Evolutionary conservation across 2,888 invertebrate genomes (phyloP), one percentile per base, ranked within the genome.

Genomic region (Chalcosyrphus nemorum): DNA sequence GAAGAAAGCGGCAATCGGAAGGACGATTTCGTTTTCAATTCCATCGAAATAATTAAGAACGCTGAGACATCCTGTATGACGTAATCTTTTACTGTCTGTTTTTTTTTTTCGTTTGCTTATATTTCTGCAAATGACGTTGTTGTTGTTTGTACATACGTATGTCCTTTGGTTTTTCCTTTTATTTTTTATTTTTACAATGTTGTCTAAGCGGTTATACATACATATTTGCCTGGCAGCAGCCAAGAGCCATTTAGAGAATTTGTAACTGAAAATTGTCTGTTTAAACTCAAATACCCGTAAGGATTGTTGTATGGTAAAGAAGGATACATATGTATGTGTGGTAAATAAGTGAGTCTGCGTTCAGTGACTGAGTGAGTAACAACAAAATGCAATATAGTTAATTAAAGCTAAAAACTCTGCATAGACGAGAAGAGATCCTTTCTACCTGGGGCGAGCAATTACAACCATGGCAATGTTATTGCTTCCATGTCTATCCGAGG

Each of bases 1-100:
- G 75, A 61, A 63, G 45, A n/a, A 38, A n/a, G 38, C 7, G 3
- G 11, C 24, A 1, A 29, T 15, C 2, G 56, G 11, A 7, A 17
- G 35, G 47, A 52, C 41, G 45, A 68, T 56, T 68, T n/a, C 59
- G 45, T 45, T 72, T 74, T 80, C 74, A 66, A 74, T 65, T 66
- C 47, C 74, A 54, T 57, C 57, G 43, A 84, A 84, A 80, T 75
- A 84, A 84, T 84, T 84, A 80, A 80, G 59, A 84, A 45, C 43
- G 24, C 45, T 24, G 32, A 70, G 54, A 61, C 70, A 75, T 74
- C 72, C 56, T 61, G 41, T 78, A 72, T 80, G 84, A 80, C 78
- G 66, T 63, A 72, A 68, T 74, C 45, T 21, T 52, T n/a, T n/a
- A n/a, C n/a, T n/a, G n/a, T n/a, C n/a, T n/a, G n/a, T n/a, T n/a